Conservation (phyloP, 2,797 vertebrate species). For the Petrocephalus schoutedeni region DNA sequence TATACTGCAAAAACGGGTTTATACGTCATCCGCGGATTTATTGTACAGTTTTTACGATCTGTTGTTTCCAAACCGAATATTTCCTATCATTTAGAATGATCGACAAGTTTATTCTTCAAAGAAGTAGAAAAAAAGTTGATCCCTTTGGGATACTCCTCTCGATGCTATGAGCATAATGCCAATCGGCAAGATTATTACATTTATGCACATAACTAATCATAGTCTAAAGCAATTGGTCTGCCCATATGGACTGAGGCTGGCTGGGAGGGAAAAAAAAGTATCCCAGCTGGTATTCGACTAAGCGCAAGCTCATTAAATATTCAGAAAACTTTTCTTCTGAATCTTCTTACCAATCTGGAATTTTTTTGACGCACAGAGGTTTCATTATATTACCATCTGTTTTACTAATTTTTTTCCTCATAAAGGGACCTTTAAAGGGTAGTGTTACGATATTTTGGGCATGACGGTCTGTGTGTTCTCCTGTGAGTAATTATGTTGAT, state of each 20-base stretch:
- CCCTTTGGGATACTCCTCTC: slow-evolving; percentile 57
- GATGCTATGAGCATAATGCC: slow-evolving; percentile 67
- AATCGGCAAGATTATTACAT: slow-evolving; percentile 73
- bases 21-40: background rate
- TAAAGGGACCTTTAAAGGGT: background rate
- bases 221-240: slow-evolving; percentile 65
- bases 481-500: background rate
- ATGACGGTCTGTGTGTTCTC: background rate
- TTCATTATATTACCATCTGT: background rate
- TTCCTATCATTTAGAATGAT: background rate
- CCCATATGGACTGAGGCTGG: slow-evolving; percentile 78
- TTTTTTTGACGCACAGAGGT: background rate
- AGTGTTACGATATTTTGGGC: background rate
- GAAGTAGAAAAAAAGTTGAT: slow-evolving; percentile 63
- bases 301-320: slow-evolving; percentile 63
- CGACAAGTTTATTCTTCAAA: slow-evolving; percentile 1
- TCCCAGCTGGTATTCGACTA: slow-evolving; percentile 69
- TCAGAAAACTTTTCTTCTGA: slow-evolving; percentile 48
- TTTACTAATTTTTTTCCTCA: background rate
- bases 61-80: background rate
- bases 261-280: slow-evolving; percentile 54
- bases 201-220: slow-evolving; percentile 70
- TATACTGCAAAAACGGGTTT: background rate
- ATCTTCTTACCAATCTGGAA: background rate
- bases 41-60: slow-evolving; percentile 23